Conservation (phyloP, 2,113 vertebrate species). For the Rhinoptilus africanus region DNA sequence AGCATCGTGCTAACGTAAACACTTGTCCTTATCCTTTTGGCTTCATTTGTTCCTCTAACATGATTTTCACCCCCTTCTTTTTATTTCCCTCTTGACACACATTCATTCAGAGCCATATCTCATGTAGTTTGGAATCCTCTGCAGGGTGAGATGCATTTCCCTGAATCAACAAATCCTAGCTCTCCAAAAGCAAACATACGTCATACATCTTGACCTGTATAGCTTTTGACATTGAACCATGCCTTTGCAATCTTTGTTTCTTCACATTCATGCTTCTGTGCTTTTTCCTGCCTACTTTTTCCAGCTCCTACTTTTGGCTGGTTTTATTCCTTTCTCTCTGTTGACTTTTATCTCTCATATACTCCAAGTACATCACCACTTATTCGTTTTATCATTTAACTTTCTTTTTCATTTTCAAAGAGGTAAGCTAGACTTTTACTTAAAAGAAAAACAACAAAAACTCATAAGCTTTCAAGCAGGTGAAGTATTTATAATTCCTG, state of each 20-base stretch:
- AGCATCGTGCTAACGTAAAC: neutral
- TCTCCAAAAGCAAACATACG: neutral
- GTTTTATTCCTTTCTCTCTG: neutral
- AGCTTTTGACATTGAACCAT: neutral
- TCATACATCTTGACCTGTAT: neutral
- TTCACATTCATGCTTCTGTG: neutral
- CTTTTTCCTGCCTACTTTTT: neutral
- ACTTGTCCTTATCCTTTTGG: neutral
- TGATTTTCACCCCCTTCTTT: neutral
- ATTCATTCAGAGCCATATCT: neutral
- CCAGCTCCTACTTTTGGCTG: neutral
- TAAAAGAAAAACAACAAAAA: neutral
- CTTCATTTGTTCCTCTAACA: neutral
- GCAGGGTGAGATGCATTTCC: neutral
- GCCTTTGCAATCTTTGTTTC: neutral
- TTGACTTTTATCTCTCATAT: neutral
- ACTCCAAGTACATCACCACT: neutral
- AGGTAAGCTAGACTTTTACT: neutral
- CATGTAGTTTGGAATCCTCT: neutral
- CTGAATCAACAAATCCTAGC: neutral
- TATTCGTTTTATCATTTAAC: constrained; percentile 10
- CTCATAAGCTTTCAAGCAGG: neutral
- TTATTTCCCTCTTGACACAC: neutral
- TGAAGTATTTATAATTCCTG: neutral
- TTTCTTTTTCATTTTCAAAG: constrained; percentile 8